Conservation (phyloP, 2,888 invertebrate genomes). For the Cosmorhoe ocellata region DNA sequence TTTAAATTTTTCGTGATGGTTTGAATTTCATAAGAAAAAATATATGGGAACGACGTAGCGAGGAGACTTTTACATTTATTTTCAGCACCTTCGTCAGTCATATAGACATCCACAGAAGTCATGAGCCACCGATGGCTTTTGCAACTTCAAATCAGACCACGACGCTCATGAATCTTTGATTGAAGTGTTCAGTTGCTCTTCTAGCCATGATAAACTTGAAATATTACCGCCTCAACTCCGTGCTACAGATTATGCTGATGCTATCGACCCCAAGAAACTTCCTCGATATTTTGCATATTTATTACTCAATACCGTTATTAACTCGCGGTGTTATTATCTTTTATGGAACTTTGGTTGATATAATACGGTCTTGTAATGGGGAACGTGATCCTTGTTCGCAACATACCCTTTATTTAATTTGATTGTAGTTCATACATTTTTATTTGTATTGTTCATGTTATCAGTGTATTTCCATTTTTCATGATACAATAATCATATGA, state of each 20-base stretch:
- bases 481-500: too few relatives aligned
- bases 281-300: conserved; percentile 27
- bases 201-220: conserved; percentile 29
- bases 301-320: conserved; percentile 25
- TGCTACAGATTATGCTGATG: conserved; percentile 30
- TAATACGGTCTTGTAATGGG: conserved; percentile 11
- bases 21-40: too few relatives aligned
- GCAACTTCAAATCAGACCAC: neutral
- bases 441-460: too few relatives aligned
- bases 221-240: conserved; percentile 34
- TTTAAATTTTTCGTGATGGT: too few relatives aligned
- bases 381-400: conserved; percentile 3
- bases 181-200: conserved; percentile 3
- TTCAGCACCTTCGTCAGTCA: too few relatives aligned
- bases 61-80: too few relatives aligned
- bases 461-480: too few relatives aligned
- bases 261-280: conserved; percentile 18
- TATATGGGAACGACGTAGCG: too few relatives aligned
- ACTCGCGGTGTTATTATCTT: conserved; percentile 17
- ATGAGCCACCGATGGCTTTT: too few relatives aligned
- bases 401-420: neutral
- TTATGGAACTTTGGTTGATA: conserved; percentile 17
- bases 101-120: too few relatives aligned
- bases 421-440: too few relatives aligned
- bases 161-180: conserved; percentile 20